Evolutionary conservation across 2,113 vertebrate species (phyloP), one percentile per base, ranked within the genome.

Genomic region (Corydoras maculifer): DNA sequence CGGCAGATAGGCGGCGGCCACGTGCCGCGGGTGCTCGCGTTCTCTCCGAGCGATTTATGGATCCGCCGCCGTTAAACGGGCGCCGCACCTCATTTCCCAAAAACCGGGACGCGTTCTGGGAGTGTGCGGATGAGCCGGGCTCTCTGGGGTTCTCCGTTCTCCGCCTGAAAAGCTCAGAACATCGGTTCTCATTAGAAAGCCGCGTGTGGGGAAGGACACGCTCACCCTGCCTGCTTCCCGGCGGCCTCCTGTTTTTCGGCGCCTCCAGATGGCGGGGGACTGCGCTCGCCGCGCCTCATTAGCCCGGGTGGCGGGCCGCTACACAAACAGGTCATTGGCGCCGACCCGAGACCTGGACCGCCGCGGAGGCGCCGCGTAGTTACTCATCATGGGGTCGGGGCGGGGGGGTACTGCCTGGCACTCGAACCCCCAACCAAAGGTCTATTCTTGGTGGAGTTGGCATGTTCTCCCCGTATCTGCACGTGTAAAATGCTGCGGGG

Each of bases 181-280:
- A 65, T 73, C 43, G 32, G 49, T 73, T 55, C 63, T 54, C 57
- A 60, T 66, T 66, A 61, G 6, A 18, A 43, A 49, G 8, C 3
- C 18, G 9, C 11, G 30, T 25, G 14, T 55, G 53, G 50, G 18
- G n/a, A 18, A 8, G 10, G 5, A 15, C 53, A 25, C 53, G 12
- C 32, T 25, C 54, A n/a, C 32, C 35, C 61, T n/a, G 31, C 31
- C 50, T 64, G 62, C 8, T 9, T 66, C 43, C 55, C 31, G 49
- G 4, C 18, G 32, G 55, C 48, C 63, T 9, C 35, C 48, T 60
- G 63, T 50, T 65, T 59, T 57, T 61, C 11, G 12, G 35, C n/a
- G 43, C 11, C 3, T 67, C 64, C 71, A 73, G 71, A 64, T 73
- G 71, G 58, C 65, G 9, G 3, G 71, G 57, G 62, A 66, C 62